Conservation (phyloP, 2,797 vertebrate species). For the Ctenochaetus hawaiiensis region DNA sequence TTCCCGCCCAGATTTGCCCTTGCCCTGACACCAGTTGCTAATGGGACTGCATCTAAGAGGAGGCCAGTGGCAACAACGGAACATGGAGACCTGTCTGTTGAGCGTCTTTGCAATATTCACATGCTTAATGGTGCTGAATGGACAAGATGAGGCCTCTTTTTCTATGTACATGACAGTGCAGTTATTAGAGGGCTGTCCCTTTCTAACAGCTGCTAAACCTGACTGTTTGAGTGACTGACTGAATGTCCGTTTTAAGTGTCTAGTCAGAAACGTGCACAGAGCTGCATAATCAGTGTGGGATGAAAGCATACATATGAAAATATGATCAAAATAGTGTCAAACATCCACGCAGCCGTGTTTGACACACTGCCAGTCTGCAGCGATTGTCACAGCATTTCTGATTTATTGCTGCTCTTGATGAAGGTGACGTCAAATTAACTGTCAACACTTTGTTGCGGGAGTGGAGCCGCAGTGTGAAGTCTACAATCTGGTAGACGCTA, state of each 20-base stretch:
- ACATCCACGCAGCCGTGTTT: slow-evolving; percentile 18
- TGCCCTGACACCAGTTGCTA: slow-evolving; percentile 92
- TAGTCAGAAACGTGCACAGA: slow-evolving; percentile 3
- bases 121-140: slow-evolving; percentile 72
- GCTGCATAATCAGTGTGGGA: slow-evolving; percentile 23
- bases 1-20: slow-evolving; percentile 82
- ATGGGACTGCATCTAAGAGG: slow-evolving; percentile 86
- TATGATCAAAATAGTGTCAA: slow-evolving; percentile 48
- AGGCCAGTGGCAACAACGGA: slow-evolving; percentile 79
- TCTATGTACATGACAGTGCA: slow-evolving; percentile 54
- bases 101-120: slow-evolving; percentile 87
- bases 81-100: slow-evolving; percentile 83
- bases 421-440: slow-evolving; percentile 75
- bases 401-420: slow-evolving; percentile 60
- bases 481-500: slow-evolving; percentile 65
- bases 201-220: slow-evolving; percentile 85
- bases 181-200: slow-evolving; percentile 48
- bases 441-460: slow-evolving; percentile 60
- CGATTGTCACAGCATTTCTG: slow-evolving; percentile 49
- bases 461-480: slow-evolving; percentile 51
- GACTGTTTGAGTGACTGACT: slow-evolving; percentile 34
- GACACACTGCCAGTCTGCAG: slow-evolving; percentile 36
- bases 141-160: slow-evolving; percentile 72
- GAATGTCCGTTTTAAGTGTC: slow-evolving; percentile 10
- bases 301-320: slow-evolving; percentile 40